Evolutionary conservation across 1,140 invertebrate species (phyloP), one percentile per base, ranked within the genome.

Genomic region (Drosophila sturtevanti): DNA sequence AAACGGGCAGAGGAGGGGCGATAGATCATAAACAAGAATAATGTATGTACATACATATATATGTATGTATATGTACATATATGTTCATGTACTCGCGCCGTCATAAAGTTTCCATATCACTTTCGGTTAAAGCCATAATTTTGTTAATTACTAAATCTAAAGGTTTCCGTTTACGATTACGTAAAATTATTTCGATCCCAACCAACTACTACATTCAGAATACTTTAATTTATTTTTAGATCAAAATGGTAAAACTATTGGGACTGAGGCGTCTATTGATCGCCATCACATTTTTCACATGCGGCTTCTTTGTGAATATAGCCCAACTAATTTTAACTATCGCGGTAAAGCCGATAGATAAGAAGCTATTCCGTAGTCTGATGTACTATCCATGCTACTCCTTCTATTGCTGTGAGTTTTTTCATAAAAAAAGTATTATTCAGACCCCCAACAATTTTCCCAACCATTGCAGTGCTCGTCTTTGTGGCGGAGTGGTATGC

Each of bases 401-500:
- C 65, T 94, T 97, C 82, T 97, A 98, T 93, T 94, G 95, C 91
- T 96, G 97, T 98, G 95, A 97, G 97, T 97, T 22, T 92, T 16
- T 27, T 11, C 7, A 5, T 7, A 24, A 37, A 38, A 0, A 52
- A 48, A 60, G 2, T 24, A 24, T 37, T 37, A 37, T 11, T n/a
- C 7, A 14, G 12, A n/a, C 16, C 16, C 16, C 11, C 1, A 48
- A 18, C 14, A 4, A 60, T 44, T 0, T 14, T 34, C n/a, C n/a
- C 9, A 3, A 21, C 11, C 5, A 3, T 58, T 31, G 21, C 91
- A 98, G 98, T 98, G 93, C 93, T 98, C 84, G 96, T 98, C 41
- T 97, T 97, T 92, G 93, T 99, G 87, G 95, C 95, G 54, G 97
- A 98, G 93, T 99, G 97, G 97, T 99, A 98, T 97, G 95, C 97